Base-by-base conservation (phyloP, 2,797 vertebrate species). In the Cossypha caffra region DNA sequence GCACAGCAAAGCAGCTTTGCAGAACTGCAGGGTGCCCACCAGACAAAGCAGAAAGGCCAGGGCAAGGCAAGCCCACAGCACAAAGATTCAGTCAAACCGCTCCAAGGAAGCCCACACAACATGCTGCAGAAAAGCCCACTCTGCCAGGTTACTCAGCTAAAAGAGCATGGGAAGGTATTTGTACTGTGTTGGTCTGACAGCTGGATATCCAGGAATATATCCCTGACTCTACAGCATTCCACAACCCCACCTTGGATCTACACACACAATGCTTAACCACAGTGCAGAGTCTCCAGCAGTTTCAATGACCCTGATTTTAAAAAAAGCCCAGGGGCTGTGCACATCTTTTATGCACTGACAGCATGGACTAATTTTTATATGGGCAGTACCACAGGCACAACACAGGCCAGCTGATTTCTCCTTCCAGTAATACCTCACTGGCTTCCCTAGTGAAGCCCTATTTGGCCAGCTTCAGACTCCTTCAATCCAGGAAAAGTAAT, bases 281-380 rank as follows among this genome's bases (percentile, higher is more conserved):
- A 85, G 33, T 3, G 14, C 40, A 35, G 47, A 62, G 50, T 14
- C 16, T 5, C 18, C 25, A 71, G 13, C 8, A 63, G 43, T 42
- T 71, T 59, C 24, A 37, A 3, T 23, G 4, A 37, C 3, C 4
- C 3, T 4, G 8, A 43, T 13, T 7, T 13, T 5, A 25, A 26
- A 14, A 31, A 40, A 50, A 9, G 5, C 5, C 43, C 37, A 25
- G 12, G 8, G 17, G 29, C 26, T 89, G 33, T 45, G 43, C 15
- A 59, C n/a, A 63, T 47, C 55, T 21, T 57, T 69, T 59, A 42
- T 8, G 5, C 15, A 25, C 9, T 43, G 16, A 55, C 0, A 58
- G 50, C 16, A 64, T 3, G 24, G 24, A n/a, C 9, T 69, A 33
- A 23, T 48, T 87, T 82, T 45, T 28, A 42, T 3, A 43, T 0